Evolutionary conservation across 2,797 vertebrate species (phyloP), one percentile per base, ranked within the genome.

Genomic region (Clarias pachynema): DNA sequence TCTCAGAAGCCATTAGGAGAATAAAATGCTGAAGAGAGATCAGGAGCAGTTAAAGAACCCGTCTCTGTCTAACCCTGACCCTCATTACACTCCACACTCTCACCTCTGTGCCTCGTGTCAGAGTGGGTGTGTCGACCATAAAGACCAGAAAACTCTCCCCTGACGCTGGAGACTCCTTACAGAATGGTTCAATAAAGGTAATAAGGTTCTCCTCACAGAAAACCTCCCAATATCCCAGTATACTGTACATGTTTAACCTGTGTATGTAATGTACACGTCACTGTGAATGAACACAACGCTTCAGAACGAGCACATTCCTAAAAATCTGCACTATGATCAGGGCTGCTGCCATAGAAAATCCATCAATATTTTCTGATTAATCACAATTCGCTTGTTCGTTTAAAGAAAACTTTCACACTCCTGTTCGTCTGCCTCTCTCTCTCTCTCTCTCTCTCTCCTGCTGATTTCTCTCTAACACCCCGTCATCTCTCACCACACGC

Each of bases 1-100:
- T 91, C 93, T 95, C 94, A 94, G 90, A 90, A 88, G 88, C 88
- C 93, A 95, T 95, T 95, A 94, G 89, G 89, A 89, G 90, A 92
- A 93, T 93, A 91, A 93, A 93, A 90, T 90, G 94, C 93, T 90
- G 92, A 90, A 91, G 84, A 92, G 89, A 93, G 93, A 92, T 93
- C 92, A 91, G 91, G 92, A 91, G 91, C 87, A 89, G 89, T 89
- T 86, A 4, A 87, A 92, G 91, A 91, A 93, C 91, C 93, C 91
- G 92, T 93, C 92, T 92, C 82, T 84, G 90, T 93, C 89, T 49
- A 49, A 49, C 44, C 40, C 89, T 90, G 85, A 89, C 87, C 87
- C 87, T 87, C 37, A 31, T 86, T 86, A 86, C 73, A 68, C 63
- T 75, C 53, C 40, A 85, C 90, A 88, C 91, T 77, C 88, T 89